Evolutionary conservation across 37 sponge, comb jelly and placozoan species (phyloP).

Genomic region (Eunapius fragilis): DNA sequence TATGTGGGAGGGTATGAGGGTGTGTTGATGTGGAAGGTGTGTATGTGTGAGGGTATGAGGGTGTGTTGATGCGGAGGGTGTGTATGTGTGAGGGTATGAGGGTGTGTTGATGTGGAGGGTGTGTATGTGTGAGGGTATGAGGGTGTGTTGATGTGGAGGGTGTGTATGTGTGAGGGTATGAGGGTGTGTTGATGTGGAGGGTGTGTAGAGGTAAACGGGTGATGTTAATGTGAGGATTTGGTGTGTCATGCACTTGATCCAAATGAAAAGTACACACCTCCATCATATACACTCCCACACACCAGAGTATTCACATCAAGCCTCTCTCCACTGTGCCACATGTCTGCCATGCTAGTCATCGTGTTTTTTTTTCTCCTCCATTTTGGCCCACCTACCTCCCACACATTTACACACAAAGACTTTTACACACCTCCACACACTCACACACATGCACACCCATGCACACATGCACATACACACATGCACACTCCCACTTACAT

Average conservation of each 20-base stretch:
- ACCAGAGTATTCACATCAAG: too few relatives aligned
- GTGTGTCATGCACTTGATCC: too few relatives aligned
- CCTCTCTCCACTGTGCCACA: too few relatives aligned
- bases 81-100: neutral
- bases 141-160: neutral
- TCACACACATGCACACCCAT: too few relatives aligned
- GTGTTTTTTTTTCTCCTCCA: too few relatives aligned
- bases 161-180: neutral
- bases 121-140: neutral
- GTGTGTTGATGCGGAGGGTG: neutral
- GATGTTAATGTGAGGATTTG: neutral
- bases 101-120: neutral
- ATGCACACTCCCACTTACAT: conserved; percentile 52
- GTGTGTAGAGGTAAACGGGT: neutral
- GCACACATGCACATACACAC: too few relatives aligned
- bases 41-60: neutral
- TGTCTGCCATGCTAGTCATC: too few relatives aligned
- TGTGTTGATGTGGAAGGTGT: neutral
- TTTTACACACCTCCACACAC: too few relatives aligned
- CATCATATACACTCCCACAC: too few relatives aligned
- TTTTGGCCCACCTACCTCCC: too few relatives aligned
- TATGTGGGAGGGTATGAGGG: neutral
- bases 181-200: conserved; percentile 53
- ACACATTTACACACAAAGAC: too few relatives aligned
- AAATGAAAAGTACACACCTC: too few relatives aligned